Evolutionary conservation across 2,797 vertebrate species (phyloP).

Genomic region (Urocyon cinereoargenteus): DNA sequence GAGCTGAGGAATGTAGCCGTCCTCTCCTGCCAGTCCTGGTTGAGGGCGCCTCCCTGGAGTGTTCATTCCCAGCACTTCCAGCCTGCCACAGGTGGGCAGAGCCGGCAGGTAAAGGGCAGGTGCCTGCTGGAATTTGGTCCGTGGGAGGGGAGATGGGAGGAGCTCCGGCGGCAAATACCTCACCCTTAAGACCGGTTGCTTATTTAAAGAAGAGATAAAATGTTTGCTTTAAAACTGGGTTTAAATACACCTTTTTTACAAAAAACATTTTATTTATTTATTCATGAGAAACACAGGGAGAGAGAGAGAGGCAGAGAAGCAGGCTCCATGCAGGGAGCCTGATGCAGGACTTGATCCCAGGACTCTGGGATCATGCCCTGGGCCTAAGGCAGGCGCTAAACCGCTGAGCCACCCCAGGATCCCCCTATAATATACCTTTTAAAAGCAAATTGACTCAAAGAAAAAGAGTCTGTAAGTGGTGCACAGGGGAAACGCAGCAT

Average conservation of each 20-base stretch:
- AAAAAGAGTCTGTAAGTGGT: background rate
- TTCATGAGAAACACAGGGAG: too few species aligned
- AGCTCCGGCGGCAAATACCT: background rate
- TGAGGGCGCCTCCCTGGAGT: background rate
- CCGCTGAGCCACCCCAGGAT: too few species aligned
- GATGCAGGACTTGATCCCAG: too few species aligned
- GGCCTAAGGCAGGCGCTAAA: too few species aligned
- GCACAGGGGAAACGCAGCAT: fast-evolving
- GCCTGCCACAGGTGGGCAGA: background rate
- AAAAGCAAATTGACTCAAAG: background rate
- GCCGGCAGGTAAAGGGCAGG: background rate
- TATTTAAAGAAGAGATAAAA: background rate
- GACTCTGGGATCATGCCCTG: too few species aligned
- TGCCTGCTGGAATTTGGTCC: background rate
- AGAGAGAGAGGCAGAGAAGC: too few species aligned
- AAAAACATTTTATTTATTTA: too few species aligned
- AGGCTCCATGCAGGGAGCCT: too few species aligned
- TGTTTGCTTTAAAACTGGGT: background rate
- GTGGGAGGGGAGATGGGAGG: background rate
- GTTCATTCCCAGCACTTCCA: background rate
- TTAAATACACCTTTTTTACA: background rate
- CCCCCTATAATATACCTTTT: too few species aligned
- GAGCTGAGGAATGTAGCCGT: background rate
- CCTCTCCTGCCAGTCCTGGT: background rate
- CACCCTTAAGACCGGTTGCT: background rate